Percentiles rank a stretch among this genome's conserved stretches.
Conservation (phyloP, 2,113 vertebrate genomes). For the Carollia perspicillata region DNA sequence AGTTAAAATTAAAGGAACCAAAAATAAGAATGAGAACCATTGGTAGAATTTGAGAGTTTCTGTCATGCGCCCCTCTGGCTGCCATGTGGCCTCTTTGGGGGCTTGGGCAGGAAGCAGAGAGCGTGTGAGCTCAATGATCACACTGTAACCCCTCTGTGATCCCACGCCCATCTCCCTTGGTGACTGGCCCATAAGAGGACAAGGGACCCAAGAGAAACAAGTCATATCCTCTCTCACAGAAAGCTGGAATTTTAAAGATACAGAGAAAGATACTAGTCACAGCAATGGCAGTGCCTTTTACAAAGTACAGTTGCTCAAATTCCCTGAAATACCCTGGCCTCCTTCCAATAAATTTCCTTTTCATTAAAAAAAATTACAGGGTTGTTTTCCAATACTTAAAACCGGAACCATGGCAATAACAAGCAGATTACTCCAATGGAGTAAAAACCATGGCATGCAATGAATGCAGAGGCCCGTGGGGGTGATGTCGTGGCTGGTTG, state of each 20-base stretch:
- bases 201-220: background rate
- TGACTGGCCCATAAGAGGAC: background rate
- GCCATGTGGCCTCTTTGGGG: too few species aligned
- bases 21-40: too few species aligned
- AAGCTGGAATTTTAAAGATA: background rate
- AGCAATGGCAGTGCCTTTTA: too few species aligned
- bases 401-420: background rate
- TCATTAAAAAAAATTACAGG: background rate
- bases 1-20: too few species aligned
- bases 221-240: background rate
- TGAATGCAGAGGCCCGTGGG: background rate
- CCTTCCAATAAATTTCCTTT: slow-evolving; percentile 25
- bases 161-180: background rate
- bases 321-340: background rate
- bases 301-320: too few species aligned
- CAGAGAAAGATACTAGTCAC: background rate
- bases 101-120: too few species aligned
- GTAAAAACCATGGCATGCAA: background rate
- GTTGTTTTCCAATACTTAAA: slow-evolving; percentile 21
- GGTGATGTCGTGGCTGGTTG: background rate
- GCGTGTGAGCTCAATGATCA: background rate
- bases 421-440: background rate
- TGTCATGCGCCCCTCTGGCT: too few species aligned
- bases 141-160: too few species aligned
- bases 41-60: too few species aligned